Evolutionary conservation across 1,140 invertebrate species (phyloP).

Genomic region (Phortica variegata): DNA sequence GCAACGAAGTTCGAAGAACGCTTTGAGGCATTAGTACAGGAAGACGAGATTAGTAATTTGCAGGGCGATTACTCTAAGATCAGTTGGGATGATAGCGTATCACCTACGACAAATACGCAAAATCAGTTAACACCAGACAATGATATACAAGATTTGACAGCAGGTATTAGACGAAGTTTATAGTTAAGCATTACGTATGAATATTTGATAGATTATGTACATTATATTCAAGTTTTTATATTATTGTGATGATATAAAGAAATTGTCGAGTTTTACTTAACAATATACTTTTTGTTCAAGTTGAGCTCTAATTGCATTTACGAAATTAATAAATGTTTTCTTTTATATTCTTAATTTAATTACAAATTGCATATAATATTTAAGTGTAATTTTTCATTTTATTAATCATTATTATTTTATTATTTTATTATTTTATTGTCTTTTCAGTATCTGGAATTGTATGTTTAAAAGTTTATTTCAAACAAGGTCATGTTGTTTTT

Average conservation of each 20-base stretch:
- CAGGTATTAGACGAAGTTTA: constrained; percentile 40
- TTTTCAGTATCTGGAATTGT: constrained; percentile 21
- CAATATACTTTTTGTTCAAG: constrained; percentile 43
- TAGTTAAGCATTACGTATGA: constrained; percentile 15
- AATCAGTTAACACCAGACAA: constrained; percentile 53
- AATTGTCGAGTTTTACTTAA: constrained; percentile 30
- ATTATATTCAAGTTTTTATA: constrained; percentile 18
- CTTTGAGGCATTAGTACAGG: constrained; percentile 40
- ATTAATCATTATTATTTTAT: constrained; percentile 10
- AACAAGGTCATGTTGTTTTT: constrained; percentile 14
- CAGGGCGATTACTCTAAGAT: constrained; percentile 56
- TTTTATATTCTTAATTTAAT: constrained; percentile 3
- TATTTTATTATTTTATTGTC: constrained; percentile 23
- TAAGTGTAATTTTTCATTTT: constrained; percentile 2
- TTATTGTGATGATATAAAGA: constrained; percentile 15
- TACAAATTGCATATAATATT: too few relatives aligned
- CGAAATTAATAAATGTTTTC: not conserved
- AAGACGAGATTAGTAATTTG: constrained; percentile 50
- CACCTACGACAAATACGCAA: constrained; percentile 51
- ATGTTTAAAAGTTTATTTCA: constrained; percentile 17
- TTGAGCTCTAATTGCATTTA: constrained; percentile 57
- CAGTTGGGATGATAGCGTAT: constrained; percentile 56
- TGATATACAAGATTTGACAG: constrained; percentile 51
- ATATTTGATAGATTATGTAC: constrained; percentile 17
- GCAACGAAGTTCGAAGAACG: constrained; percentile 36